Conservation (phyloP, 1,140 invertebrate species). For the Antheraea pernyi region DNA sequence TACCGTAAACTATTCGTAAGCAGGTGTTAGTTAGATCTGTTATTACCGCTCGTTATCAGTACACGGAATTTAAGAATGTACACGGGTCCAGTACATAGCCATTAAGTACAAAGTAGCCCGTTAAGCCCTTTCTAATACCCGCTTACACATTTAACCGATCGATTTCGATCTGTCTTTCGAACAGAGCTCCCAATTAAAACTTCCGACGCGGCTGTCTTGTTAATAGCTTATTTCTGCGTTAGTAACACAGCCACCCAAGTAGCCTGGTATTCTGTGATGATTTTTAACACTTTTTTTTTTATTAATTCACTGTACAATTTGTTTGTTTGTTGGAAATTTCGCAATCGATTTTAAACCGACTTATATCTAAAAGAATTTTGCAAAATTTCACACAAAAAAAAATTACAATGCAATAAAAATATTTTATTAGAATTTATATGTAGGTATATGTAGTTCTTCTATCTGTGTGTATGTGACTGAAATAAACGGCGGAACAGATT, state of each 20-base stretch:
- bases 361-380: too few species aligned
- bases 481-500: too few species aligned
- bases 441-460: too few species aligned
- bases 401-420: too few species aligned
- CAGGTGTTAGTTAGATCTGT: background rate
- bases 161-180: background rate
- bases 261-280: background rate
- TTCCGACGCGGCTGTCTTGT: slow-evolving; percentile 15
- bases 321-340: too few species aligned
- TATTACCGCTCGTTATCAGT: background rate
- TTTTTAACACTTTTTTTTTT: too few species aligned
- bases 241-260: background rate
- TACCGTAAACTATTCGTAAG: background rate
- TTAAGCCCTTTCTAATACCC: background rate
- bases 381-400: too few species aligned
- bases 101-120: background rate
- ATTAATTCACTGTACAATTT: too few species aligned
- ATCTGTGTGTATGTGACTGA: too few species aligned
- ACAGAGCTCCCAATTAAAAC: slow-evolving; percentile 20
- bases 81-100: background rate
- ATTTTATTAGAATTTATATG: too few species aligned
- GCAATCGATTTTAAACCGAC: too few species aligned
- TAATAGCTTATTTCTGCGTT: slow-evolving; percentile 17
- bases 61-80: background rate
- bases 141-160: background rate